A percentile compares a stretch with the other conserved stretches of the same genome.
Conservation (phyloP, 2,797 vertebrate genomes). For the Nothura maculosa region DNA sequence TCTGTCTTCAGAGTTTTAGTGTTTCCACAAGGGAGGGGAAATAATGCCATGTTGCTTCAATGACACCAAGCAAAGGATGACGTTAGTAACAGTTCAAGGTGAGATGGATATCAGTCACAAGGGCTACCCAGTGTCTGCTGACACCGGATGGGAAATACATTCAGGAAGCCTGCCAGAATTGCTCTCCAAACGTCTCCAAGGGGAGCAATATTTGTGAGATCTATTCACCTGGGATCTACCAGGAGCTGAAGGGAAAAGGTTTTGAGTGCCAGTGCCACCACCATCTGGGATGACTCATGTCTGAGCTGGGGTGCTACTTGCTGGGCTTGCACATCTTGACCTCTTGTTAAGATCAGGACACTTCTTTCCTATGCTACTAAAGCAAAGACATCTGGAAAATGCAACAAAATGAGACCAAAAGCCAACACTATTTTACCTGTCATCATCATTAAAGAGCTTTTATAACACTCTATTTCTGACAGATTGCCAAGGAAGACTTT, state of each 20-base stretch:
- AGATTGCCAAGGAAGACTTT: not conserved
- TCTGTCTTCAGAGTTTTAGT: not conserved
- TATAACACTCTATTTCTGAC: not conserved
- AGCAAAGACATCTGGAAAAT: not conserved
- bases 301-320: not conserved
- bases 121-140: rapidly evolving
- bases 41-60: not conserved
- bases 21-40: not conserved
- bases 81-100: rapidly evolving
- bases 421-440: not conserved
- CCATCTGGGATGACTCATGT: not conserved
- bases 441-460: not conserved
- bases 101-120: rapidly evolving
- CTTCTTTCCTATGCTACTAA: not conserved
- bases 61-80: not conserved
- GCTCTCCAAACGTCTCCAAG: not conserved
- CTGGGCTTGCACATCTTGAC: not conserved
- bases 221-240: too few species aligned
- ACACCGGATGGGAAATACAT: rapidly evolving
- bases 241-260: not conserved
- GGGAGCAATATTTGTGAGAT: not conserved
- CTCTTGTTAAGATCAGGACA: not conserved
- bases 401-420: not conserved
- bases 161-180: not conserved
- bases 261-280: not conserved